Percentiles rank a stretch among this genome's conserved stretches.
Conservation (phyloP, 2,113 vertebrate genomes). For the Corydoras sp. region DNA sequence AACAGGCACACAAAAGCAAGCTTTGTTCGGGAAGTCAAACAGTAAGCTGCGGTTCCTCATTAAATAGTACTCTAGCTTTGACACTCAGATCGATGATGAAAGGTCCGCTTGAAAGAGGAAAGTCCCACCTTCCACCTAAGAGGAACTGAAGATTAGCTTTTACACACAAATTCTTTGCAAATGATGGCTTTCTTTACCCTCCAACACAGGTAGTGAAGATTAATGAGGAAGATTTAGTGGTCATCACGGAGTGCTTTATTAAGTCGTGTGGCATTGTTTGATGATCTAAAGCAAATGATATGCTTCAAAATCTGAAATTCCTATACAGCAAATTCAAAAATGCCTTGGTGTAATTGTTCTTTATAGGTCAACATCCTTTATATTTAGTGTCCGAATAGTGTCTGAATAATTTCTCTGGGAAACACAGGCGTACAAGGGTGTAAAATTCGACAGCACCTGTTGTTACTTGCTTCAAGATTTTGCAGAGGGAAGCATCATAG, state of each 20-base stretch:
- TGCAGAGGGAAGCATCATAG: slow-evolving; percentile 46
- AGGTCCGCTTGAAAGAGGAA: slow-evolving; percentile 42
- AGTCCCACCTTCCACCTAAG: slow-evolving; percentile 48
- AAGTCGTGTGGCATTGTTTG: too few species aligned
- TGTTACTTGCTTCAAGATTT: slow-evolving; percentile 56
- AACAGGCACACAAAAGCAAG: slow-evolving; percentile 66
- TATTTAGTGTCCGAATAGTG: neutral
- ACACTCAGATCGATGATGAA: slow-evolving; percentile 49
- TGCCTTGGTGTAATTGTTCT: too few species aligned
- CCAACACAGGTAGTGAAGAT: neutral
- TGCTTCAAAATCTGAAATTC: too few species aligned
- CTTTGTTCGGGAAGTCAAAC: slow-evolving; percentile 37
- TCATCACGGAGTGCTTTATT: too few species aligned
- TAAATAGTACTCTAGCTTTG: slow-evolving; percentile 45
- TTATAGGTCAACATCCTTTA: neutral
- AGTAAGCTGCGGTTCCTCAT: slow-evolving; percentile 58
- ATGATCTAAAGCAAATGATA: too few species aligned
- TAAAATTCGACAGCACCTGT: slow-evolving; percentile 68
- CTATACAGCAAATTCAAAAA: too few species aligned
- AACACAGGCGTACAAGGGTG: slow-evolving; percentile 35
- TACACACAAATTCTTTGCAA: slow-evolving; percentile 39
- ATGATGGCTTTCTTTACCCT: slow-evolving; percentile 4
- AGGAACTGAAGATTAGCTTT: slow-evolving; percentile 40
- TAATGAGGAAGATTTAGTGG: too few species aligned
- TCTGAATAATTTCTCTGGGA: neutral